phyloP scores from a whole-genome alignment of 2,113 vertebrate genomes.

The Jaculus jaculus region DNA sequence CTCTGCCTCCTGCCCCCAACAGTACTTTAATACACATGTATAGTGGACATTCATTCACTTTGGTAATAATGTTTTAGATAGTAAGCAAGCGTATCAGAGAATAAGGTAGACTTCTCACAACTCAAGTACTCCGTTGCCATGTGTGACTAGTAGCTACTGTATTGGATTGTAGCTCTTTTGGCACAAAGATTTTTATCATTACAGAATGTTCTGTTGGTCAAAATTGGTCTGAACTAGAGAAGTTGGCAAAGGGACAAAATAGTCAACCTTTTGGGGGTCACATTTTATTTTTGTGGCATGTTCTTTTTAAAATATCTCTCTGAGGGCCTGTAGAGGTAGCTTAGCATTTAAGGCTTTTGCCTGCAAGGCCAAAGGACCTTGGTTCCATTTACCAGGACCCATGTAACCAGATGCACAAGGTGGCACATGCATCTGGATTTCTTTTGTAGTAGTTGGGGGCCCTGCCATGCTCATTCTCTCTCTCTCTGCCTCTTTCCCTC shows the following conservation, averaged over 20 bases:
- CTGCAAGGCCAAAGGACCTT: too few species aligned
- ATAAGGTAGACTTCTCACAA: background rate
- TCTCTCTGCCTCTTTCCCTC: too few species aligned
- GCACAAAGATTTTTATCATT: background rate
- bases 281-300: background rate
- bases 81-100: background rate
- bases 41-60: background rate
- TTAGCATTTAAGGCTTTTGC: too few species aligned
- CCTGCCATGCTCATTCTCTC: too few species aligned
- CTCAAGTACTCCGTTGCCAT: background rate
- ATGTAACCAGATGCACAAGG: too few species aligned
- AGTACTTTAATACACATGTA: background rate
- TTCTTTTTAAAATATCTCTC: background rate
- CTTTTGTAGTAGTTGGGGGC: too few species aligned
- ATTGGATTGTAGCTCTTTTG: background rate
- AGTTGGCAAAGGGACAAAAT: background rate
- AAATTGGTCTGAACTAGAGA: background rate
- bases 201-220: background rate
- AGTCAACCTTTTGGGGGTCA: background rate
- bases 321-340: too few species aligned
- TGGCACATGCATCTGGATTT: too few species aligned
- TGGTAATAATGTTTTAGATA: background rate
- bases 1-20: too few species aligned
- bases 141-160: background rate
- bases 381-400: too few species aligned